A percentile compares a stretch with the other conserved stretches of the same genome.
These are phyloP conservation scores for Stictocephala bisonia DNA, from an alignment of 2,888 invertebrate species.

Conservation along the genomic window DNA sequence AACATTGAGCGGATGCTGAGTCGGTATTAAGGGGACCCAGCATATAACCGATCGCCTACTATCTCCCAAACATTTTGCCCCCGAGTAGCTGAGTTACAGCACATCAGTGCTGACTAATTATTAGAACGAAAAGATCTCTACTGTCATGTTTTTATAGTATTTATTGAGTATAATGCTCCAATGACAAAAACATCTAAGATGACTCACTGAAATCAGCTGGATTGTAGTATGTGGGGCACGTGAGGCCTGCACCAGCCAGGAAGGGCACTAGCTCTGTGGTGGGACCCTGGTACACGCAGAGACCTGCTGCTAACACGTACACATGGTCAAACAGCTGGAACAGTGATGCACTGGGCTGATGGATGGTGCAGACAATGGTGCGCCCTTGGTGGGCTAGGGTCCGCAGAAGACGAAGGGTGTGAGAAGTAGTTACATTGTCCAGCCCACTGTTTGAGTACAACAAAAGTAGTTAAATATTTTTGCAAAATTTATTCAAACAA, in stretches of 20 bases:
- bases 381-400: conserved; percentile 72
- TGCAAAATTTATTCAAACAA: no score
- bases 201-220: conserved; percentile 77
- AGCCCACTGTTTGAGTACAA: conserved; percentile 74
- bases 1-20: no score
- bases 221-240: conserved; percentile 74
- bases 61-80: no score
- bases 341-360: conserved; percentile 76
- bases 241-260: conserved; percentile 68
- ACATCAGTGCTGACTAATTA: no score
- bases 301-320: conserved; percentile 73
- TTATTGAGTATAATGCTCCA: no score
- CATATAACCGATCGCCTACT: no score
- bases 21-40: no score
- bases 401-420: conserved; percentile 71
- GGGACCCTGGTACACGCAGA: conserved; percentile 75
- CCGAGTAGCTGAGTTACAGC: no score
- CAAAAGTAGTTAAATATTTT: no score
- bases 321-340: conserved; percentile 74
- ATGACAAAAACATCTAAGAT: no score
- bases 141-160: no score
- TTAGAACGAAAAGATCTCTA: no score
- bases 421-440: conserved; percentile 74
- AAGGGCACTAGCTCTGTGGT: conserved; percentile 72
- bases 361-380: conserved; percentile 77